Percentiles rank a stretch among this genome's conserved stretches.
These are phyloP conservation scores for Melanostoma scalare DNA, from an alignment of 2,888 invertebrate genomes.

Conservation along the genomic window DNA sequence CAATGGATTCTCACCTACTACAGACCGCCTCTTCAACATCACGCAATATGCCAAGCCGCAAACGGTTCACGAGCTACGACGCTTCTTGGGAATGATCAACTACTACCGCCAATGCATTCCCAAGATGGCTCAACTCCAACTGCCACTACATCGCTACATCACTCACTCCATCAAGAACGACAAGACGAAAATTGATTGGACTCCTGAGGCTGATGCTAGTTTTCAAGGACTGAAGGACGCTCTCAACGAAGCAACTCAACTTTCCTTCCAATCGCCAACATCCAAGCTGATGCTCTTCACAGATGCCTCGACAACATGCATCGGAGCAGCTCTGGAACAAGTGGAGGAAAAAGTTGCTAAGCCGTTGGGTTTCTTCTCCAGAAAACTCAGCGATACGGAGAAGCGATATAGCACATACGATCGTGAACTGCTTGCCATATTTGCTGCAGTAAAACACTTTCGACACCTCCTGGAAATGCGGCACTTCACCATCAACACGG, in stretches of 20 bases:
- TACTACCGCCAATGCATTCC: constrained; percentile 67
- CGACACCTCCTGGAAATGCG: no score
- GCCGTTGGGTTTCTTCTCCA: constrained; percentile 31
- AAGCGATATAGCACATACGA: constrained; percentile 50
- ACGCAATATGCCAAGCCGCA: constrained; percentile 35
- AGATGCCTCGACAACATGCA: no score
- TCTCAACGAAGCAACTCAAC: no score
- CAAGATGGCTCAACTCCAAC: constrained; percentile 21
- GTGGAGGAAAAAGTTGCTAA: constrained; percentile 59
- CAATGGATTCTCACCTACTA: constrained; percentile 51
- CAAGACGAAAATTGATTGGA: no score
- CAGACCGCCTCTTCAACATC: constrained; percentile 61
- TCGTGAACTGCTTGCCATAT: not conserved
- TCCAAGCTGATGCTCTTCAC: no score
- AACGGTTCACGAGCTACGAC: constrained; percentile 49
- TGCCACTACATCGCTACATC: constrained; percentile 3
- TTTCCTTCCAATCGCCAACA: no score
- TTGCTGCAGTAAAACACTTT: no score
- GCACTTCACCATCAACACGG: no score
- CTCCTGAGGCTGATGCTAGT: no score
- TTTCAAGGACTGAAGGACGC: no score
- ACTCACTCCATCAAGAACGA: no score
- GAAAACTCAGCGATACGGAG: not conserved
- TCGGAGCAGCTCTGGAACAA: not conserved
- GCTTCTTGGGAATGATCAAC: constrained; percentile 69